Evolutionary conservation across 2,888 invertebrate genomes (phyloP), one percentile per base, ranked within the genome.

Genomic region (Dinocampus coccinellae): DNA sequence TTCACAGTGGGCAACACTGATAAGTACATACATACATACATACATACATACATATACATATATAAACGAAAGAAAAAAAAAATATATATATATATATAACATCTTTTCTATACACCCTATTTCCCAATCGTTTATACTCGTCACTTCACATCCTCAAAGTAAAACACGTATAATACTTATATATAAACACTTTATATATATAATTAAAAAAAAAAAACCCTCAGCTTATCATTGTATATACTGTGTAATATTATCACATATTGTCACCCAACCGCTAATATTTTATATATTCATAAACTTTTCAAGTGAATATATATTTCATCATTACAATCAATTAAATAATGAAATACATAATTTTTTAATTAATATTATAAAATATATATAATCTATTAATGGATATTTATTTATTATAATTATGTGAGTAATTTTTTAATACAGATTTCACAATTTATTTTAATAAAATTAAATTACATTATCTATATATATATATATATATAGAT

Each of bases 111-210:
- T 70, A 76, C 77, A 77, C 76, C 69, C 75, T 70, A 75, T 67
- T 75, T 77, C 68, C 71, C 75, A 75, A 75, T 75, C 63, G 70
- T 69, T 74, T 34, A 74, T 75, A 77, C 76, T 69, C 65, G 22
- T 24, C 69, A 42, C 57, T 64, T 70, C 70, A 60, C 60, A 65
- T 65, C 34, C 60, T 70, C 70, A 70, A 70, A 70, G 70, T 65
- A 20, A 60, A 65, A 60, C 52, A 60, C 47, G 52, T 26, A 60
- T 52, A n/a, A 10, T 16, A 7, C 10, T 20, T n/a, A 20, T 34
- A 16, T 58, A 16, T 11, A 24, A 29, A 58, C 10, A 58, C 33
- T 16, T 4, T 20, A 47, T 47, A 16, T 47, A 47, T 47, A 47
- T 20, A 13, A n/a, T 39, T n/a, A 13, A 13, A 39, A 3, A 39